These are phyloP conservation scores for Platichthys flesus DNA, from an alignment of 2,113 vertebrate species.

Conservation along the genomic window DNA sequence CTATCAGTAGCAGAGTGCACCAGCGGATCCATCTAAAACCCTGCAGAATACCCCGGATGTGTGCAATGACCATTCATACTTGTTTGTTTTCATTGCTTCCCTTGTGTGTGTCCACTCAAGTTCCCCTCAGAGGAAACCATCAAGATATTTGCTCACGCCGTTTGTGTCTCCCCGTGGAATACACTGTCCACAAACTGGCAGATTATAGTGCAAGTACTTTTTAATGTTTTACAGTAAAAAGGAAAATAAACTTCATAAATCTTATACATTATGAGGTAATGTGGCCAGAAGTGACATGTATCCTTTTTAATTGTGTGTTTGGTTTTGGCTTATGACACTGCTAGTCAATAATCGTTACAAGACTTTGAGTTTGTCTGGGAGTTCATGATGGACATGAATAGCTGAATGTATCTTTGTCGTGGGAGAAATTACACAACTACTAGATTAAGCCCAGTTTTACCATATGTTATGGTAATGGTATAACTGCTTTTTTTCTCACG, in stretches of 20 bases:
- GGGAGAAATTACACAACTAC: background rate
- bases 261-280: background rate
- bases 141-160: conserved; percentile 8
- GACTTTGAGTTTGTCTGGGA: background rate
- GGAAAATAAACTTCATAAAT: background rate
- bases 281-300: conserved; percentile 11
- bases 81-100: conserved; percentile 24
- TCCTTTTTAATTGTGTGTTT: background rate
- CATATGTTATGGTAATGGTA: too few species aligned
- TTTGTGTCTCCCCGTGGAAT: background rate
- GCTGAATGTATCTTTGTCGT: background rate
- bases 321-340: background rate
- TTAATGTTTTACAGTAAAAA: background rate
- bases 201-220: too few species aligned
- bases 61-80: background rate
- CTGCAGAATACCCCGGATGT: conserved; percentile 62
- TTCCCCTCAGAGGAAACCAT: conserved; percentile 21
- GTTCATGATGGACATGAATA: background rate
- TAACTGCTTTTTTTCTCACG: too few species aligned
- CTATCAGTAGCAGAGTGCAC: conserved; percentile 40
- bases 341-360: conserved; percentile 4
- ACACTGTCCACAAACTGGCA: background rate
- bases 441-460: background rate
- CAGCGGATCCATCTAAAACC: conserved; percentile 67
- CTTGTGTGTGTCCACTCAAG: background rate